Evolutionary conservation across 2,113 vertebrate species (phyloP), one percentile per base, ranked within the genome.

Genomic region (Speoplatyrhinus poulsoni): DNA sequence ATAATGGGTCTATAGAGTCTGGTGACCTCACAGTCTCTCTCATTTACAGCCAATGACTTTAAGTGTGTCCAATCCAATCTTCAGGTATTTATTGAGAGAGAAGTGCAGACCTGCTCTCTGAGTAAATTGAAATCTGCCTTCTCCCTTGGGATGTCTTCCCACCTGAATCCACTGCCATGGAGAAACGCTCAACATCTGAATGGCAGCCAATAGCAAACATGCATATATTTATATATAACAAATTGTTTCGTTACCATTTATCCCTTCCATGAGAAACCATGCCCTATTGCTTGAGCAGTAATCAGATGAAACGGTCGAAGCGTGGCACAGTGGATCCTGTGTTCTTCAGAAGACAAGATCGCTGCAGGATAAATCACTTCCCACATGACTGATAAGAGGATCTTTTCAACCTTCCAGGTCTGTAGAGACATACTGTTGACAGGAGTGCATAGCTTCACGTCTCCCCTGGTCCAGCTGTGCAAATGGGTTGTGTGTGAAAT

Each of bases 31-130:
- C 76, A 80, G 82, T 85, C 80, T 67, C 64, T 75, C 82, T 84
- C 72, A 71, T 89, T 88, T 89, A 90, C 85, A 90, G 83, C 82
- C 84, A 89, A 84, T 85, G 80, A 83, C 75, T 85, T 67, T 82
- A 82, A 90, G 82, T 89, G 85, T 85, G 90, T 84, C 82, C 85
- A 80, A 69, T 89, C 80, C 80, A 77, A 81, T 87, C 79, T 49
- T 17, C 70, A 78, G 77, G 72, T 84, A 72, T 87, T 84, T 83
- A 88, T 82, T 75, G 80, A 82, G 69, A 79, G 72, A 77, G 79
- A 83, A 82, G 82, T 60, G 67, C 79, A 62, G 80, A 33, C 59
- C 60, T 65, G 71, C 75, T 87, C 67, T 78, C 73, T 78, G 72
- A 80, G 76, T 75, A 82, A 84, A 86, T 86, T 86, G 85, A 82